Evolutionary conservation across 2,888 invertebrate genomes (phyloP), one percentile per base, ranked within the genome.

Genomic region (Pemphredon lugubris): DNA sequence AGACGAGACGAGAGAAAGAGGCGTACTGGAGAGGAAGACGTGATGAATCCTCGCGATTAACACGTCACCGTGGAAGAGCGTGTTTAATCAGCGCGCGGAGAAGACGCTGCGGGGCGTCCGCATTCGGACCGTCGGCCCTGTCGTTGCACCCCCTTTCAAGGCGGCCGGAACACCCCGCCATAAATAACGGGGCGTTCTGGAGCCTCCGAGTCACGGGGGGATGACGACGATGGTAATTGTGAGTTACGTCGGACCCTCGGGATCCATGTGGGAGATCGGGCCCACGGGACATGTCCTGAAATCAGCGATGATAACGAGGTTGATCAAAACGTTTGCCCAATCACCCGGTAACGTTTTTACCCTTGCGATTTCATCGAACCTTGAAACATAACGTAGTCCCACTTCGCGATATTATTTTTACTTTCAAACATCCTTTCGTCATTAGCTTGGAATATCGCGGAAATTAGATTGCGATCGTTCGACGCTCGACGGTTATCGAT

Each of bases 21-120:
- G 57, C 20, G 34, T 37, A 54, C 54, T 44, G 69, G 64, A 37
- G 70, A 66, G 77, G 66, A 77, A 77, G 68, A 77, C 75, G 76
- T 86, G 86, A 86, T 86, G 86, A 85, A 86, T 86, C 79, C 83
- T 82, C 76, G 81, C 86, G 86, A 86, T 86, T 86, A 86, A 86
- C 85, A 86, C 86, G 85, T 86, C 86, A 86, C 79, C 80, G 85
- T 84, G 83, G 86, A 86, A 83, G 86, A 86, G 83, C 85, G 86
- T 85, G 85, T 86, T 86, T 86, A 86, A 86, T 86, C 86, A 86
- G 82, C 82, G 81, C 78, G 82, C 79, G 84, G 82, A 76, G 85
- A 83, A 81, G 74, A 82, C 86, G 83, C 86, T 82, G 84, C 86
- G 83, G 86, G 86, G 86, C 86, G 86, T 86, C 84, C 77, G 76